Percentiles rank a stretch among this genome's conserved stretches.
These are phyloP conservation scores for Chrysemys picta DNA, from an alignment of 2,113 vertebrate species.

Conservation along the genomic window DNA sequence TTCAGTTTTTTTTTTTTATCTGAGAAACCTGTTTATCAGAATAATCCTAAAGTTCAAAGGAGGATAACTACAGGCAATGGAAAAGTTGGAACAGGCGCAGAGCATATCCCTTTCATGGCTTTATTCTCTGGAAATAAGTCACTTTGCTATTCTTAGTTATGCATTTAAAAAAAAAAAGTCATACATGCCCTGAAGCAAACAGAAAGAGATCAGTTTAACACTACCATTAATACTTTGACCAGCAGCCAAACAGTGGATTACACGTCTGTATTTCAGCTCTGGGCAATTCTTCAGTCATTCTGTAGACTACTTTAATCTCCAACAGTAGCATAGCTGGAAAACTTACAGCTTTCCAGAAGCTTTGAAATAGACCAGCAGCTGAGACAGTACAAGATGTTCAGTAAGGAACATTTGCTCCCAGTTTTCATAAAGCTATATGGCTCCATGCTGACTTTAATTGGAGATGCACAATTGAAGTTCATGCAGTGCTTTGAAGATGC, in stretches of 20 bases:
- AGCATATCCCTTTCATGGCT: not conserved
- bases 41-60: constrained; percentile 36
- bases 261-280: no score
- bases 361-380: not conserved
- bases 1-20: constrained; percentile 25
- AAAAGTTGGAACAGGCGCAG: not conserved
- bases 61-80: not conserved
- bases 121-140: constrained; percentile 10
- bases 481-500: not conserved
- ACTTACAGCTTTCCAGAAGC: not conserved
- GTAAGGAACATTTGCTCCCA: not conserved
- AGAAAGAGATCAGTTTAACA: not conserved
- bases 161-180: not conserved
- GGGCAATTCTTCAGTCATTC: not conserved
- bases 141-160: not conserved
- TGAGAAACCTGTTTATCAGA: constrained; percentile 18
- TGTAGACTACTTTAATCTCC: not conserved
- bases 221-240: not conserved
- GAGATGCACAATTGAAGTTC: not conserved
- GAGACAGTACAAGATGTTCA: not conserved
- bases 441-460: not conserved
- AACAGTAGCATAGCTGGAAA: not conserved
- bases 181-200: not conserved
- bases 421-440: not conserved
- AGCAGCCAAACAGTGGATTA: not conserved